phyloP scores from a whole-genome alignment of 2,797 vertebrate genomes.

The Heliangelus exortis region DNA sequence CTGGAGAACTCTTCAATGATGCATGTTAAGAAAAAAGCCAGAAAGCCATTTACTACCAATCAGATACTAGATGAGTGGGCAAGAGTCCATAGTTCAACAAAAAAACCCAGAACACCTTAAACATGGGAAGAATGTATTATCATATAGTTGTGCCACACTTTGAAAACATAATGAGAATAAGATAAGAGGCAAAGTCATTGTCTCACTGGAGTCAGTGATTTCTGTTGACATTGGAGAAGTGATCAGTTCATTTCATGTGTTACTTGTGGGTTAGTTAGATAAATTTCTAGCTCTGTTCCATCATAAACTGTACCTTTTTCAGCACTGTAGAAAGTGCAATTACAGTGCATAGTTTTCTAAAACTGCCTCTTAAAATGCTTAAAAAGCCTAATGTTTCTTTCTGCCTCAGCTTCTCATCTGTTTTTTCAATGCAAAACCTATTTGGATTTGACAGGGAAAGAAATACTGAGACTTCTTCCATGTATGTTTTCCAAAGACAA shows the following conservation, averaged over 20 bases:
- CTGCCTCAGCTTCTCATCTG: background rate
- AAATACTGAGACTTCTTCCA: background rate
- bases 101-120: background rate
- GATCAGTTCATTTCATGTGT: background rate
- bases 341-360: background rate
- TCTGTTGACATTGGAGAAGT: background rate
- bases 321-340: background rate
- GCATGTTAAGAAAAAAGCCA: conserved; percentile 40
- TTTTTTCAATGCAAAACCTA: background rate
- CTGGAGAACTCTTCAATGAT: conserved; percentile 69
- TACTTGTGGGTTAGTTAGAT: background rate
- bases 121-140: background rate
- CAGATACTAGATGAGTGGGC: background rate
- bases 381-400: background rate
- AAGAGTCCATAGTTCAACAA: background rate
- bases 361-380: background rate
- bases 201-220: background rate
- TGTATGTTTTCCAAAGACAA: background rate
- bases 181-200: background rate
- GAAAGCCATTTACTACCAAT: conserved; percentile 38
- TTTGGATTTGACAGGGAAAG: background rate
- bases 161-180: background rate
- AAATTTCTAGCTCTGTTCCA: background rate
- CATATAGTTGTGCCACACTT: background rate
- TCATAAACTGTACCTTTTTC: background rate